phyloP scores from a whole-genome alignment of 2,797 vertebrate species.

The Alectoris magna region DNA sequence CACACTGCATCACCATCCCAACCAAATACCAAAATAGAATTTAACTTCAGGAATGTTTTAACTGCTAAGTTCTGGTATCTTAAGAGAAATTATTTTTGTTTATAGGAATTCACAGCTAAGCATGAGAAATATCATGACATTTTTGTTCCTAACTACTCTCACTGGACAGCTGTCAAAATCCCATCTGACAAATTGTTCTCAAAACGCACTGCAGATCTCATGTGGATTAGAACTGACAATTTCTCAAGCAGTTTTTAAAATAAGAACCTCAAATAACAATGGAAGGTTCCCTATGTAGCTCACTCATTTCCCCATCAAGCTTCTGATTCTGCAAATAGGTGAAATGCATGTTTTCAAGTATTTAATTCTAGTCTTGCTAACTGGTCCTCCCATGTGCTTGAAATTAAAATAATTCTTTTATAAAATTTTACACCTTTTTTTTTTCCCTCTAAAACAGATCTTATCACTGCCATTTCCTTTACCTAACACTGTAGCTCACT shows the following conservation, averaged over 20 bases:
- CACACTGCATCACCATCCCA: not conserved
- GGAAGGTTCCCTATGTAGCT: not conserved
- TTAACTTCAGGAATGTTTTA: not conserved
- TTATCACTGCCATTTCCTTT: not conserved
- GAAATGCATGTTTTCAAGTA: not conserved
- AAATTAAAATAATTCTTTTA: not conserved
- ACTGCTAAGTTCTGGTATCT: not conserved
- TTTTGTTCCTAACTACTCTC: not conserved
- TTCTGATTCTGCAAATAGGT: not conserved
- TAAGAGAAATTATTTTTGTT: not conserved
- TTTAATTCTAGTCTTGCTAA: not conserved
- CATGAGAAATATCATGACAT: not conserved
- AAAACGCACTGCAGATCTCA: not conserved
- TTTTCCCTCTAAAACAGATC: not conserved
- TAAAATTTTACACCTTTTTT: rapidly evolving
- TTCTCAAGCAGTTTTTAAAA: not conserved
- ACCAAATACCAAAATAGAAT: not conserved
- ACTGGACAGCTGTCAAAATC: not conserved
- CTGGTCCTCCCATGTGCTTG: not conserved
- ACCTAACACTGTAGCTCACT: not conserved
- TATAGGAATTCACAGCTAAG: not conserved
- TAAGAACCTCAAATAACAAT: not conserved
- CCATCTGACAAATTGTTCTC: not conserved
- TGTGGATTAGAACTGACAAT: not conserved
- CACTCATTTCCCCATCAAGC: not conserved